A percentile compares a stretch with the other conserved stretches of the same genome.
Evolutionary conservation across 2,888 invertebrate species (phyloP).

Genomic region (Tortricodes alternella): DNA sequence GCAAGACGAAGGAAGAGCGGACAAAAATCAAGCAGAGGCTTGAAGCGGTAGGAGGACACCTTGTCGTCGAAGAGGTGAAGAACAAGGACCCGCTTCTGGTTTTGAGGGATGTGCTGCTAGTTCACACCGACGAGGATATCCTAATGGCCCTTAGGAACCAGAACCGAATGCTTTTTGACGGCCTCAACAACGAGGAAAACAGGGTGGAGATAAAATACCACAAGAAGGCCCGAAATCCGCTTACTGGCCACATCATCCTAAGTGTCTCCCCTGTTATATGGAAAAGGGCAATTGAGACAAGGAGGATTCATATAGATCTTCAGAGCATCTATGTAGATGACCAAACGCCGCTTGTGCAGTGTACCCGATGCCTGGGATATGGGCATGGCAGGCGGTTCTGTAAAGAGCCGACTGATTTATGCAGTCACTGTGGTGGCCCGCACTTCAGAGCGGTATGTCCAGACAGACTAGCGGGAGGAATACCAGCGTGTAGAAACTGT

Average conservation of each 20-base stretch:
- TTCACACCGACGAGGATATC: not conserved
- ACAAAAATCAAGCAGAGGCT: not conserved
- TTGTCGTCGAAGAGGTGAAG: constrained; percentile 1
- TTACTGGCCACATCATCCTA: not conserved
- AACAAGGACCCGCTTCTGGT: constrained; percentile 3
- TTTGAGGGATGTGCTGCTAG: not conserved
- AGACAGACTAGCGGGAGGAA: not conserved
- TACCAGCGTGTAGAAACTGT: constrained; percentile 31
- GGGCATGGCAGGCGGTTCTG: constrained; percentile 12
- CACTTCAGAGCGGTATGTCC: constrained; percentile 14
- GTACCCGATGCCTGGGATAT: constrained; percentile 8
- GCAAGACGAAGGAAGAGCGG: not conserved
- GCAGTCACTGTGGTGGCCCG: constrained; percentile 17
- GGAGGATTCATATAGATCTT: not conserved
- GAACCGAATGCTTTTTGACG: not conserved
- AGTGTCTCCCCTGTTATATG: not conserved
- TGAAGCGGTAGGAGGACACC: not conserved
- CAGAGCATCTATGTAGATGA: constrained; percentile 1
- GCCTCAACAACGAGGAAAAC: not conserved
- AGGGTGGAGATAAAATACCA: not conserved
- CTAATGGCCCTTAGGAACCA: not conserved
- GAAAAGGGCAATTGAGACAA: not conserved
- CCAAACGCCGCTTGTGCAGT: not conserved
- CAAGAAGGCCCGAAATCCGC: not conserved
- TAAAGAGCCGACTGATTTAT: not conserved